Base-by-base conservation (phyloP, 2,113 vertebrate species). In the Sceloporus undulatus region DNA sequence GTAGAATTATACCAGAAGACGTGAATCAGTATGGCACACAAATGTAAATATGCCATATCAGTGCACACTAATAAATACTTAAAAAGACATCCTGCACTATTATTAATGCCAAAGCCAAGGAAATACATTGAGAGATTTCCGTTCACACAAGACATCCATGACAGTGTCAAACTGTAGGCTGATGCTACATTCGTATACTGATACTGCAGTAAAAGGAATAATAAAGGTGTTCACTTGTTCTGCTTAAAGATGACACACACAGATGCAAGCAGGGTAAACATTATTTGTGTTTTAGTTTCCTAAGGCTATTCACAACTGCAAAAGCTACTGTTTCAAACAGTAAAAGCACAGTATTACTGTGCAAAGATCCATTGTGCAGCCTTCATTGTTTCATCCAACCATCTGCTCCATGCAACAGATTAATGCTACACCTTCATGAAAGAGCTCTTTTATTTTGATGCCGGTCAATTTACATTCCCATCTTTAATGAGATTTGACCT, bases 31-130 rank as follows among this genome's bases (percentile, higher is more conserved):
- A 88, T 79, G 74, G 27, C 68, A 48, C 21, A 86, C 79, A 34
- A 68, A 93, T 91, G 88, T 86, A 94, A 16, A 0, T 34, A 91
- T 87, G 92, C 87, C 78, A 88, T 85, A 93, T 81, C 71, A 89
- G 13, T 89, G 82, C 87, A 89, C 88, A 34, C 65, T 88, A 95
- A 89, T 11, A 38, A 9, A 79, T 80, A 91, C 92, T 91, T 91
- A 93, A 90, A 92, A 85, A 48, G 11, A 91, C 48, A 7, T 92
- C 78, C 91, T 85, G 82, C 90, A 85, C 29, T 71, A 87, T 84
- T 92, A 89, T 88, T 86, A 86, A 62, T 80, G 68, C 59, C 83
- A 91, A 89, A 42, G 71, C 29, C 82, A 88, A 83, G 82, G 88
- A 86, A 92, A 93, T 86, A 82, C 11, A 91, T 87, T n/a, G 77